Evolutionary conservation across 1,140 invertebrate species (phyloP).

Genomic region (Hestina assimilis): DNA sequence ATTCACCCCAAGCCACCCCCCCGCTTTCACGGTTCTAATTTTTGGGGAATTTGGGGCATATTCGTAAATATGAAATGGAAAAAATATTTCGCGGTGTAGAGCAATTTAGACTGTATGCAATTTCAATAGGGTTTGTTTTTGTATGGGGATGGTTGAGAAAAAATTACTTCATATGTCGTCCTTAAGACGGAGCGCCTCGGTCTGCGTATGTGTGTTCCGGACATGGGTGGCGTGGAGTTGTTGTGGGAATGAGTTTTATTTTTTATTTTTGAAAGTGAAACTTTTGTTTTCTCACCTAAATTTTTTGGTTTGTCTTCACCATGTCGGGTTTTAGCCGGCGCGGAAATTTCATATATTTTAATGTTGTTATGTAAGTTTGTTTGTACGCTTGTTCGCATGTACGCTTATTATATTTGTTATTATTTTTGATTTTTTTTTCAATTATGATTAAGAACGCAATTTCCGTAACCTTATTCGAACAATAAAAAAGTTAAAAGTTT

Average conservation of each 20-base stretch:
- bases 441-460: no score
- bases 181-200: constrained; percentile 76
- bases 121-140: constrained; percentile 39
- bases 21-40: constrained; percentile 78
- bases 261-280: neutral
- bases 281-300: no score
- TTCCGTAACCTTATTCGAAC: no score
- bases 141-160: constrained; percentile 56
- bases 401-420: no score
- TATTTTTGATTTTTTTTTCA: no score
- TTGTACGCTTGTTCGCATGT: no score
- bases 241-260: constrained; percentile 14
- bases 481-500: no score
- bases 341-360: no score
- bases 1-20: constrained; percentile 45
- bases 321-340: no score
- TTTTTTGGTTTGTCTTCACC: no score
- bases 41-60: constrained; percentile 78
- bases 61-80: constrained; percentile 79
- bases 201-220: constrained; percentile 73
- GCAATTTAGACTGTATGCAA: constrained; percentile 42
- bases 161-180: constrained; percentile 79
- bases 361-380: no score
- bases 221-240: constrained; percentile 44
- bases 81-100: constrained; percentile 69